These are phyloP conservation scores for Anoplius nigerrimus DNA, from an alignment of 2,888 invertebrate species.

Conservation along the genomic window DNA sequence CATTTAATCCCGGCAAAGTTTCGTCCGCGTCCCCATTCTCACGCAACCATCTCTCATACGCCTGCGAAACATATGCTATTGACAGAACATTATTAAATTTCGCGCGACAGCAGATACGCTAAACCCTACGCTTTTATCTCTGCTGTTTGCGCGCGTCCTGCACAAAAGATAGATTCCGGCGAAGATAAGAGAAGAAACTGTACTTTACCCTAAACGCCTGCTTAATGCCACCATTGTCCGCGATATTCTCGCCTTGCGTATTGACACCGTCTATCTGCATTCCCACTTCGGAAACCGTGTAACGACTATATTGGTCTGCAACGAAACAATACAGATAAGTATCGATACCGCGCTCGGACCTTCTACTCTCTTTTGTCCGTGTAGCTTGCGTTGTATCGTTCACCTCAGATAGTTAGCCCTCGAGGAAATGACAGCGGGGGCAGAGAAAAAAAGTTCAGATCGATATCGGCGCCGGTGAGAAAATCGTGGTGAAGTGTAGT, in stretches of 20 bases:
- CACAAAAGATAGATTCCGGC: too few relatives aligned
- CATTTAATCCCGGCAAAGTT: slow-evolving; percentile 83
- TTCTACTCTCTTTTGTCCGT: too few relatives aligned
- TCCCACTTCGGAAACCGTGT: slow-evolving; percentile 87
- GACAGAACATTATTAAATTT: not conserved
- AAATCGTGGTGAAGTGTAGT: not conserved
- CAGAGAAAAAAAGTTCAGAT: too few relatives aligned
- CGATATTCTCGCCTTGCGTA: slow-evolving; percentile 95
- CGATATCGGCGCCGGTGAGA: too few relatives aligned
- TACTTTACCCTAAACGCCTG: slow-evolving; percentile 83
- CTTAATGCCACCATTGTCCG: slow-evolving; percentile 96
- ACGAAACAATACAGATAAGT: not conserved
- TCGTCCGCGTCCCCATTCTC: slow-evolving; percentile 80
- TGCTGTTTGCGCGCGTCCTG: too few relatives aligned
- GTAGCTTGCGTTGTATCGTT: too few relatives aligned
- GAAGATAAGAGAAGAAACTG: too few relatives aligned
- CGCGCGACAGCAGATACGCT: not conserved
- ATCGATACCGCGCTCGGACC: not conserved
- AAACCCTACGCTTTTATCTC: not conserved
- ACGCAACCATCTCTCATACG: slow-evolving; percentile 86
- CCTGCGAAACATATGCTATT: slow-evolving; percentile 77
- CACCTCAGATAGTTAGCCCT: too few relatives aligned
- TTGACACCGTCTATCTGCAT: slow-evolving; percentile 85
- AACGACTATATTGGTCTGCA: slow-evolving; percentile 88
- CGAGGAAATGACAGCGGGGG: too few relatives aligned